A percentile compares a stretch with the other conserved stretches of the same genome.
These are phyloP conservation scores for Spicauda simplicius DNA, from an alignment of 2,888 invertebrate genomes.

Conservation along the genomic window DNA sequence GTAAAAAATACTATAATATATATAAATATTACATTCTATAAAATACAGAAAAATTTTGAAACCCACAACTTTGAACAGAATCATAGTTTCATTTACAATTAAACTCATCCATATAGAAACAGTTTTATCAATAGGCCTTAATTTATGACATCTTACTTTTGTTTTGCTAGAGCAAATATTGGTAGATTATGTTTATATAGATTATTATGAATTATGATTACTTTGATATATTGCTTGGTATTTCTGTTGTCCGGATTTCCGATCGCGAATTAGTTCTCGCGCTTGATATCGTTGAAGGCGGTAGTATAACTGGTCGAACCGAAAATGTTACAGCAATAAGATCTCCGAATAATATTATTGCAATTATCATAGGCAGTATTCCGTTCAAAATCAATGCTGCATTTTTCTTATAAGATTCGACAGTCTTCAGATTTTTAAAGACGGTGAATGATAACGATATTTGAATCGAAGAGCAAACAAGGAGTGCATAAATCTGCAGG, in stretches of 20 bases:
- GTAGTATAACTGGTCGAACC: constrained; percentile 45
- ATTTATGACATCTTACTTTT: too few relatives aligned
- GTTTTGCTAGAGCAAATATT: too few relatives aligned
- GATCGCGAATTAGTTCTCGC: constrained; percentile 32
- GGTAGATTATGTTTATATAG: too few relatives aligned
- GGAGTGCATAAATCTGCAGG: constrained; percentile 60
- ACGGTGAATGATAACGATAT: constrained; percentile 54
- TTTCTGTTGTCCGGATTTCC: constrained; percentile 17
- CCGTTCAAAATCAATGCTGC: constrained; percentile 60
- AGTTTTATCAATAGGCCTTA: too few relatives aligned
- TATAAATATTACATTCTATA: neutral
- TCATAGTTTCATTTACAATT: neutral
- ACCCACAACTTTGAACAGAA: neutral
- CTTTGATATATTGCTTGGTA: neutral
- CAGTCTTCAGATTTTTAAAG: constrained; percentile 51
- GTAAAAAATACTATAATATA: too few relatives aligned
- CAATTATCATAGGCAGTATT: constrained; percentile 63
- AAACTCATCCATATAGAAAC: too few relatives aligned
- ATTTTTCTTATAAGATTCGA: constrained; percentile 39
- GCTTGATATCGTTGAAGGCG: constrained; percentile 35
- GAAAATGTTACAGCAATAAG: constrained; percentile 59
- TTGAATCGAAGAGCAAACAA: constrained; percentile 56
- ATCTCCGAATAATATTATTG: constrained; percentile 60
- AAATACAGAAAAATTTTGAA: neutral
- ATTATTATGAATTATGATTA: too few relatives aligned